Percentiles rank a stretch among this genome's conserved stretches.
phyloP scores from a whole-genome alignment of 1,140 invertebrate species.

The Pristionchus pacificus region DNA sequence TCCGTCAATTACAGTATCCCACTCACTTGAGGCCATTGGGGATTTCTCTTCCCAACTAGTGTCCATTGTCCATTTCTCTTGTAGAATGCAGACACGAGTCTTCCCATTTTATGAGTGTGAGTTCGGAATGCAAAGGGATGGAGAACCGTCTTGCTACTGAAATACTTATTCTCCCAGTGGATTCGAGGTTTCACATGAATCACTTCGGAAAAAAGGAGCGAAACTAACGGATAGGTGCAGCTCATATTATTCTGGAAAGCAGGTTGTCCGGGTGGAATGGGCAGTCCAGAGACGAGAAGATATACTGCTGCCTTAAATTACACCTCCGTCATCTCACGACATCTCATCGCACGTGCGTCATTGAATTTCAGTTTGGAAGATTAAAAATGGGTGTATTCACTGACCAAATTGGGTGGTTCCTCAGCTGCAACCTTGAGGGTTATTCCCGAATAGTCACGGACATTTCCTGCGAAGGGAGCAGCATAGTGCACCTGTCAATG shows the following conservation, averaged over 20 bases:
- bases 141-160: constrained; percentile 36
- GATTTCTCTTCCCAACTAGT: constrained; percentile 58
- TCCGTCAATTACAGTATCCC: too few species aligned
- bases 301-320: constrained; percentile 53
- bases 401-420: constrained; percentile 28
- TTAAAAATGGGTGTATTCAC: neutral
- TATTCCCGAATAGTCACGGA: constrained; percentile 51
- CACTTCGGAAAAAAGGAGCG: too few species aligned
- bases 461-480: constrained; percentile 47
- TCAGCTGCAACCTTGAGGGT: constrained; percentile 29
- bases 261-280: constrained; percentile 43
- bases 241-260: constrained; percentile 35
- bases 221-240: constrained; percentile 40
- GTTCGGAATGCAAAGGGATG: constrained; percentile 58
- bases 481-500: constrained; percentile 51
- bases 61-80: constrained; percentile 50
- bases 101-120: constrained; percentile 56
- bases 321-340: constrained; percentile 25
- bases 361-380: too few species aligned
- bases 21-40: constrained; percentile 57
- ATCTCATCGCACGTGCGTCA: too few species aligned
- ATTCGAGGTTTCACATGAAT: too few species aligned
- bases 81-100: constrained; percentile 54
- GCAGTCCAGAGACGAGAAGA: constrained; percentile 49
- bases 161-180: neutral